These are phyloP conservation scores for Agelas oroides DNA, from an alignment of 37 sponge, comb jelly and placozoan genomes.

Conservation along the genomic window DNA sequence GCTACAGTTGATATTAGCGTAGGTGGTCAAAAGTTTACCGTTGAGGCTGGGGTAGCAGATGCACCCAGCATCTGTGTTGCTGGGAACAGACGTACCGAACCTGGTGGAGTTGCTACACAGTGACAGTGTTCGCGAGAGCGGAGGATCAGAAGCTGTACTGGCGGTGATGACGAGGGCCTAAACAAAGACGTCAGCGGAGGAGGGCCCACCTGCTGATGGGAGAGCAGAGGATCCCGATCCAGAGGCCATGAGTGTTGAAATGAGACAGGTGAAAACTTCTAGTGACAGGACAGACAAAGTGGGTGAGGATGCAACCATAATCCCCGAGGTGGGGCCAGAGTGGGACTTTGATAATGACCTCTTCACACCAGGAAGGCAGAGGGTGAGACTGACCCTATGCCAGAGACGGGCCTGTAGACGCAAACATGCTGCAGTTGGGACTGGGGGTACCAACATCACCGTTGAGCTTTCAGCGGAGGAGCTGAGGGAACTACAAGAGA, in stretches of 20 bases:
- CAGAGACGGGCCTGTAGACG: background rate
- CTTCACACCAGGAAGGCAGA: background rate
- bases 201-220: background rate
- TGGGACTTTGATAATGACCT: background rate
- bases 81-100: conserved; percentile 53
- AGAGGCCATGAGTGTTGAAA: too few species aligned
- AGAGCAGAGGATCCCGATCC: too few species aligned
- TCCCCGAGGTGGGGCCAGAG: background rate
- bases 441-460: too few species aligned
- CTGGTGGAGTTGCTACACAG: background rate
- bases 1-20: conserved; percentile 27
- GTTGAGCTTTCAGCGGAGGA: conserved; percentile 32
- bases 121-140: too few species aligned
- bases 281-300: too few species aligned
- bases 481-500: conserved; percentile 30
- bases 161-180: background rate
- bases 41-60: conserved; percentile 41
- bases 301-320: too few species aligned
- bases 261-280: too few species aligned
- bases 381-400: too few species aligned
- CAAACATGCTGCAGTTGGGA: too few species aligned
- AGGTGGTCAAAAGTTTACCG: background rate
- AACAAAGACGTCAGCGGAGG: background rate
- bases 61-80: conserved; percentile 39
- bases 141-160: background rate